Evolutionary conservation across 2,113 vertebrate species (phyloP).

Genomic region (Eclectus roratus): DNA sequence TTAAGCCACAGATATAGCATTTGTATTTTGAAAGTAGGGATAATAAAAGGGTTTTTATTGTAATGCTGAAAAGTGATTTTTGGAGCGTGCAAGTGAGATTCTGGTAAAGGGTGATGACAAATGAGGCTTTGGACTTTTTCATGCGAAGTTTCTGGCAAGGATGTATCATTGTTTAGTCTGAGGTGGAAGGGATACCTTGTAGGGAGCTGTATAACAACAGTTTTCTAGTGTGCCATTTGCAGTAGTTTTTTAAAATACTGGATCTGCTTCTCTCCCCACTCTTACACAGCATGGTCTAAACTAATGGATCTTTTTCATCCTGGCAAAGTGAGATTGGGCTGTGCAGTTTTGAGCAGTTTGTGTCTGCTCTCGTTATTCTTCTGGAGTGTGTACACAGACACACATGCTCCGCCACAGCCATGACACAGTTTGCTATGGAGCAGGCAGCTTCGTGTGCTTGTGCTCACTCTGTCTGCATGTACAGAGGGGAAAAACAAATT

Average conservation of each 20-base stretch:
- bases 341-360: background rate
- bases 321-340: background rate
- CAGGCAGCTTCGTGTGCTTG: background rate
- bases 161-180: background rate
- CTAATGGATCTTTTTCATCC: background rate
- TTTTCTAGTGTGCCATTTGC: background rate
- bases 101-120: background rate
- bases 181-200: background rate
- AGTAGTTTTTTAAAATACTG: background rate
- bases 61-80: background rate
- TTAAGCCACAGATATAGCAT: background rate
- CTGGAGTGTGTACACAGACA: background rate
- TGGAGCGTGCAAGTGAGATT: background rate
- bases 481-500: background rate
- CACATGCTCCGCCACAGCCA: background rate
- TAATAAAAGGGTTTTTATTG: background rate
- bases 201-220: background rate
- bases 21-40: slow-evolving; percentile 25
- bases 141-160: background rate
- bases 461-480: background rate
- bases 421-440: background rate
- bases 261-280: background rate
- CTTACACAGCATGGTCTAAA: background rate
- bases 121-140: background rate
- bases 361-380: background rate